These are phyloP conservation scores for Zaprionus inermis DNA, from an alignment of 1,140 invertebrate genomes.

Conservation along the genomic window DNA sequence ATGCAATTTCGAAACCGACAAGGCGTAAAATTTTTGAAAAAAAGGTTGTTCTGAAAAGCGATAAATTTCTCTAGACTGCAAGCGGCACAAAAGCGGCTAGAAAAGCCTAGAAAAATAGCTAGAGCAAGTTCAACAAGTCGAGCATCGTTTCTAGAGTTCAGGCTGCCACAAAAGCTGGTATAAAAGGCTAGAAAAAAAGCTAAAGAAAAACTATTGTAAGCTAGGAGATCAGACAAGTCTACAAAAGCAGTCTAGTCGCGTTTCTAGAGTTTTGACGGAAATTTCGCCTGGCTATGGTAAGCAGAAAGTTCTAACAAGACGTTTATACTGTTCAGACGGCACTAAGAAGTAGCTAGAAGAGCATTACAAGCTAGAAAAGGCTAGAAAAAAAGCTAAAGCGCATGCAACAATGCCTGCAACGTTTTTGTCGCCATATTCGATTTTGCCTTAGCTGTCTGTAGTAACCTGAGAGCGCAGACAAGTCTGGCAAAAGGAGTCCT, in stretches of 20 bases:
- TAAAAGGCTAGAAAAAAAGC: neutral
- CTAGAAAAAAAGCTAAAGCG: neutral
- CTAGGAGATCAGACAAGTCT: too few species aligned
- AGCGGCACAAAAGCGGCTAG: too few species aligned
- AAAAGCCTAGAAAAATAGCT: too few species aligned
- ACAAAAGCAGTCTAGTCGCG: too few species aligned
- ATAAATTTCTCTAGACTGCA: neutral
- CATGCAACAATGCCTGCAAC: neutral
- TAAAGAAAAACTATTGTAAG: neutral
- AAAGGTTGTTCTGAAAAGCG: constrained; percentile 1
- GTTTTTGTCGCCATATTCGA: neutral
- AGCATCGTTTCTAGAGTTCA: neutral
- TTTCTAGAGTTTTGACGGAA: neutral
- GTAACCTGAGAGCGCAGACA: constrained; percentile 10
- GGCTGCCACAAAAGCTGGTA: too few species aligned
- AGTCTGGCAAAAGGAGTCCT: constrained; percentile 1
- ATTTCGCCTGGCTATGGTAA: too few species aligned
- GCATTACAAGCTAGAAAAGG: too few species aligned
- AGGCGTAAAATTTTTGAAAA: constrained; percentile 30
- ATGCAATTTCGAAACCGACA: constrained; percentile 39
- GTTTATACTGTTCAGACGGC: too few species aligned
- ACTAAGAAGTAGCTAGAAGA: too few species aligned
- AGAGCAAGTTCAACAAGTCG: too few species aligned
- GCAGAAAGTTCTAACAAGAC: too few species aligned
- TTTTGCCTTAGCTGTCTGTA: neutral